phyloP scores from a whole-genome alignment of 2,888 invertebrate species.

The Bedellia somnulentella region DNA sequence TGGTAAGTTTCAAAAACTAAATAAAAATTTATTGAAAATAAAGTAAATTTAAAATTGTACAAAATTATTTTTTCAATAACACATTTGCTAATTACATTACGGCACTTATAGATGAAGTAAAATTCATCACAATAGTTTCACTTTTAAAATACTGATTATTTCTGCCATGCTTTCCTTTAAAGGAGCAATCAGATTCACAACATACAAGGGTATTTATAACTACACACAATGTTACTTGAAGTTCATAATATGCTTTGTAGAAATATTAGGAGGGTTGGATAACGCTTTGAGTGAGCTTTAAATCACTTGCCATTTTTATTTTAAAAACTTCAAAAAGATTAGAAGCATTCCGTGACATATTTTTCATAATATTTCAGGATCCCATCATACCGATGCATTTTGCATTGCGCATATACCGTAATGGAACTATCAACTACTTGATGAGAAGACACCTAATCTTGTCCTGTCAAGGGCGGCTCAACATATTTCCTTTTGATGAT shows the following conservation, averaged over 20 bases:
- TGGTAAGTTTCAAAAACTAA: too few relatives aligned
- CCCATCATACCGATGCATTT: constrained; percentile 92
- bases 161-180: constrained; percentile 38
- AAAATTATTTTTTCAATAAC: too few relatives aligned
- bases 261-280: constrained; percentile 11
- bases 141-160: constrained; percentile 17
- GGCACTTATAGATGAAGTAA: not conserved
- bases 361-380: constrained; percentile 66
- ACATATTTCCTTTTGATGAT: constrained; percentile 95
- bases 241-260: constrained; percentile 26
- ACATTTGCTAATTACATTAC: too few relatives aligned
- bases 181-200: constrained; percentile 42
- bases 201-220: constrained; percentile 41
- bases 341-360: too few relatives aligned
- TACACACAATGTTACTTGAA: constrained; percentile 32
- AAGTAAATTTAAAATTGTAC: too few relatives aligned
- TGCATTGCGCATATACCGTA: constrained; percentile 87
- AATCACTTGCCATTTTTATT: too few relatives aligned
- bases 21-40: too few relatives aligned
- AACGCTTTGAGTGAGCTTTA: too few relatives aligned
- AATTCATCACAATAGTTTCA: constrained; percentile 1
- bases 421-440: constrained; percentile 92
- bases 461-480: constrained; percentile 90
- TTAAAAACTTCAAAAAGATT: too few relatives aligned
- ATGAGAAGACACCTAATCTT: constrained; percentile 91